Conservation (phyloP, 2,797 vertebrate genomes). For the Trematomus bernacchii region DNA sequence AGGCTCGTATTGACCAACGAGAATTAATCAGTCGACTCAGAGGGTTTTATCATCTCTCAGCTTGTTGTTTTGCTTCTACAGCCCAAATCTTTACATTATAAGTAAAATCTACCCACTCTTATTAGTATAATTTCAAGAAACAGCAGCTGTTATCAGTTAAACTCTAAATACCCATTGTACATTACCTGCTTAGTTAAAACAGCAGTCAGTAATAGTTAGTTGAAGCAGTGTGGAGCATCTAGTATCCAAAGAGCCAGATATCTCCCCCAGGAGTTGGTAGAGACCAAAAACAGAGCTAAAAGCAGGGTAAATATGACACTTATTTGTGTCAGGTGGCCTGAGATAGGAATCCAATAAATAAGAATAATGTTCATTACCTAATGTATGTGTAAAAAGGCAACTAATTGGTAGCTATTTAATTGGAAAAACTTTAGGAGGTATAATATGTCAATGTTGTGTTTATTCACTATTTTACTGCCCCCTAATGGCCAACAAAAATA, state of each 20-base stretch:
- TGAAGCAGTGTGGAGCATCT: background rate
- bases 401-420: background rate
- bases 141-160: constrained; percentile 20
- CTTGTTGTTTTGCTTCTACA: constrained; percentile 4
- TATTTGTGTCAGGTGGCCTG: background rate
- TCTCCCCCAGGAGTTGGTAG: background rate
- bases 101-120: constrained; percentile 2
- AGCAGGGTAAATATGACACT: background rate
- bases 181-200: constrained; percentile 6
- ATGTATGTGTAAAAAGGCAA: background rate
- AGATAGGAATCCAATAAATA: background rate
- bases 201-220: constrained; percentile 11
- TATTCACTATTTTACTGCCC: background rate
- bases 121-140: constrained; percentile 10
- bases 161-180: background rate
- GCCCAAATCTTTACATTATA: background rate
- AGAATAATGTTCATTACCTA: background rate
- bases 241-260: background rate
- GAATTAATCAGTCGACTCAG: background rate
- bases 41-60: background rate
- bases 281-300: background rate
- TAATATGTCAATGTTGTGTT: background rate
- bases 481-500: background rate
- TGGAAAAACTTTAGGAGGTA: background rate
- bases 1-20: rapidly evolving